Base-by-base conservation (phyloP, 2,113 vertebrate species). In the Phalacrocorax brasilianus region DNA sequence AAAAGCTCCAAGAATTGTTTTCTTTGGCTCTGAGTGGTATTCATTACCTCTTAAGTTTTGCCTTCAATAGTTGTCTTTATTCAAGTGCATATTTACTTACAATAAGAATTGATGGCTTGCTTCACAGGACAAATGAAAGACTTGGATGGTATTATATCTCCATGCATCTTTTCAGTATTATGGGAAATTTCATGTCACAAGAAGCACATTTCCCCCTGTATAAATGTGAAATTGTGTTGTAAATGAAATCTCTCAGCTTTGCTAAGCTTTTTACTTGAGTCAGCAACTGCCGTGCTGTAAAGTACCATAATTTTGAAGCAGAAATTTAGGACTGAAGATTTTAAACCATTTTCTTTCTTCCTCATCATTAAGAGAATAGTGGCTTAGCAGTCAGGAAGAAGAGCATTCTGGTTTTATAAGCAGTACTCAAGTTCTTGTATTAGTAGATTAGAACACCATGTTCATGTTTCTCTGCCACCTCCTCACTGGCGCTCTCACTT, bases 171-270 rank as follows among this genome's bases (percentile, higher is more conserved):
- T 40, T 35, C 45, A 58, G 40, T 21, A 8, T 85, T 91, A 9
- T 35, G 77, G 61, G 91, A 92, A 95, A 66, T 67, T 7, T 92
- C 47, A 42, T 68, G 21, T 83, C 2, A 0, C 47, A 61, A 80
- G 63, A 65, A 77, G 75, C 58, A 56, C 62, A 71, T 88, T 95
- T 93, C 53, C 75, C 83, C n/a, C 8, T 80, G 93, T 85, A 9
- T 35, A 75, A 94, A 82, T 88, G 45, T 91, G 56, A 85, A 58
- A 80, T 85, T 53, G 35, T 78, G 23, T 66, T 94, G 90, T 94
- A 94, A 93, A 93, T 92, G 80, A 93, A 87, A 79, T 87, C 22
- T 85, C 70, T 92, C 65, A 77, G 70, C 53, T 85, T 88, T 87
- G 58, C 87, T 83, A 35, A 19, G 42, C 73, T 42, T 78, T 76